Evolutionary conservation across 2,113 vertebrate species (phyloP).

Genomic region (Calyptommatus sinebrachiatus): DNA sequence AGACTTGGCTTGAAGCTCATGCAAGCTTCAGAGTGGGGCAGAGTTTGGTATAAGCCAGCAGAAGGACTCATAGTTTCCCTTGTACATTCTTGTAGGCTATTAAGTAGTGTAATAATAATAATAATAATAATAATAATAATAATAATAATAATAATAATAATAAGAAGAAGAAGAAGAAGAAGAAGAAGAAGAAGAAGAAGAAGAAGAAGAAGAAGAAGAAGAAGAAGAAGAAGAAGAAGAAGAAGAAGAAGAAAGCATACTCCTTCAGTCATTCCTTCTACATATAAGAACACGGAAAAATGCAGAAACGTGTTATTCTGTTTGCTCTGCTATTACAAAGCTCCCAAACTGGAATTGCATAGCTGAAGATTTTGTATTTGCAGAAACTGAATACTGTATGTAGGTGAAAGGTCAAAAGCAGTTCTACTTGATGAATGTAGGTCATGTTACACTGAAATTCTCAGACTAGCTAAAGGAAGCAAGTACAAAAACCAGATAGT

Average conservation of each 20-base stretch:
- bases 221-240: too few species aligned
- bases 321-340: not conserved
- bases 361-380: constrained; percentile 21
- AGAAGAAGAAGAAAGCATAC: not conserved
- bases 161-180: too few species aligned
- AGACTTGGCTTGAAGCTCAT: too few species aligned
- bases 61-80: not conserved
- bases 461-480: constrained; percentile 14
- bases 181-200: too few species aligned
- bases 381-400: constrained; percentile 40
- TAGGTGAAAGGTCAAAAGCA: constrained; percentile 59
- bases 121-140: too few species aligned
- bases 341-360: not conserved
- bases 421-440: constrained; percentile 16
- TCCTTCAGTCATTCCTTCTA: not conserved
- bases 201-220: too few species aligned
- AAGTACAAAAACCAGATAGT: not conserved
- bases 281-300: not conserved
- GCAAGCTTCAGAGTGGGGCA: too few species aligned
- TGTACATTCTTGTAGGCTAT: not conserved
- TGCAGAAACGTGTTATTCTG: not conserved
- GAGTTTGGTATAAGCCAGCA: too few species aligned
- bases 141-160: too few species aligned
- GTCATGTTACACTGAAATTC: constrained; percentile 32
- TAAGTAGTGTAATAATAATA: not conserved